Conservation (phyloP, 2,888 invertebrate species). For the Tachystola acroxantha region DNA sequence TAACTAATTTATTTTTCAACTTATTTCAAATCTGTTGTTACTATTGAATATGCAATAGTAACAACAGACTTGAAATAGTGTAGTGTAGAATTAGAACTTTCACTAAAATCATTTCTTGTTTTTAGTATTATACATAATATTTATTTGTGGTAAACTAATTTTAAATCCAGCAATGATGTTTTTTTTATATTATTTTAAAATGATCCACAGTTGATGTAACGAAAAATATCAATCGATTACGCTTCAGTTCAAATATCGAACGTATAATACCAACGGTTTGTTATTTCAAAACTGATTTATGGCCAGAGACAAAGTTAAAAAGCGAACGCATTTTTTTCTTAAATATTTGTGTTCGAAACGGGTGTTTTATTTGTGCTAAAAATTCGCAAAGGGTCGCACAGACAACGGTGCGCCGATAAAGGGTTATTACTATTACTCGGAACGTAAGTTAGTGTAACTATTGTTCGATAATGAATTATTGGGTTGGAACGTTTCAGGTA, state of each 20-base stretch:
- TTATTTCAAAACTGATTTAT: conserved; percentile 71
- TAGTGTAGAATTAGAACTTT: too few species aligned
- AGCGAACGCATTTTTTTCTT: conserved; percentile 53
- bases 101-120: too few species aligned
- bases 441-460: conserved; percentile 63
- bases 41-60: too few species aligned
- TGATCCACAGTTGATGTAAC: too few species aligned
- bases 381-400: conserved; percentile 69
- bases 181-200: too few species aligned
- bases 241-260: conserved; percentile 63
- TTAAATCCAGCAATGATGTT: too few species aligned
- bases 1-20: too few species aligned
- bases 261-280: conserved; percentile 56
- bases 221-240: conserved; percentile 45
- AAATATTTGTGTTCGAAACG: conserved; percentile 72
- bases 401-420: conserved; percentile 57
- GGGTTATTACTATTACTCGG: conserved; percentile 72
- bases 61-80: too few species aligned
- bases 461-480: conserved; percentile 77
- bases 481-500: conserved; percentile 76
- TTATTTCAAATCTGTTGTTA: too few species aligned
- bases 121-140: too few species aligned
- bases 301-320: conserved; percentile 64
- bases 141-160: too few species aligned
- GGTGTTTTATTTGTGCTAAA: conserved; percentile 76